Base-by-base conservation (phyloP, 2,113 vertebrate species). In the Sula dactylatra region DNA sequence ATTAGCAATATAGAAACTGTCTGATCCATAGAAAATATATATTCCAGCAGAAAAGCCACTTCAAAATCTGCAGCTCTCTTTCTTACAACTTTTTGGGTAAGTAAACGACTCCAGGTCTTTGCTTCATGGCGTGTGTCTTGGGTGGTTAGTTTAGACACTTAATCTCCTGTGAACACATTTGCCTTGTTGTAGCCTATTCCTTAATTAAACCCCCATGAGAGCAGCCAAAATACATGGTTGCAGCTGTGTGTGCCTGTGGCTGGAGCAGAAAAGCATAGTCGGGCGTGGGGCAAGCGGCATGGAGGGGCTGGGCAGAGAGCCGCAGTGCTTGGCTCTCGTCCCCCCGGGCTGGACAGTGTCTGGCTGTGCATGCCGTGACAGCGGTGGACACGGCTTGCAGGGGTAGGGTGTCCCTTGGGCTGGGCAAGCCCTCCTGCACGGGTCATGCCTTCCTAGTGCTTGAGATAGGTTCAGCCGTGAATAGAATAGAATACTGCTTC, bases 141-240 rank as follows among this genome's bases (percentile, higher is more conserved):
- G 50, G 34, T 80, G 73, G 64, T 78, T 92, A 92, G 86, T 73
- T 94, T 47, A 80, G 52, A 72, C 90, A 11, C 88, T 96, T 95
- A 97, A 97, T 95, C 96, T 94, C 11, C 6, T 49, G 27, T 45
- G 50, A 98, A 87, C 95, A 97, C 77, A 50, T n/a, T 56, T 83
- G 91, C 90, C 66, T 82, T 85, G 73, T 84, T 61, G 20, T 47
- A 66, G 45, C 31, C 47, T 88, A 5, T 76, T 66, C 38, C 90
- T 96, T 97, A 96, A 97, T 96, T 93, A 91, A 96, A 85, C 44
- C 85, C 93, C 67, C 76, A 74, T 58, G 88, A 84, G 81, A 96
- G 74, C 79, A 67, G 79, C 90, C 9, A 11, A 77, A 96, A 82
- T 84, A 62, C 34, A 4, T 9, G 34, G 52, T 56, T 80, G 47